These are phyloP conservation scores for Nebria salina DNA, from an alignment of 2,888 invertebrate genomes.

Conservation along the genomic window DNA sequence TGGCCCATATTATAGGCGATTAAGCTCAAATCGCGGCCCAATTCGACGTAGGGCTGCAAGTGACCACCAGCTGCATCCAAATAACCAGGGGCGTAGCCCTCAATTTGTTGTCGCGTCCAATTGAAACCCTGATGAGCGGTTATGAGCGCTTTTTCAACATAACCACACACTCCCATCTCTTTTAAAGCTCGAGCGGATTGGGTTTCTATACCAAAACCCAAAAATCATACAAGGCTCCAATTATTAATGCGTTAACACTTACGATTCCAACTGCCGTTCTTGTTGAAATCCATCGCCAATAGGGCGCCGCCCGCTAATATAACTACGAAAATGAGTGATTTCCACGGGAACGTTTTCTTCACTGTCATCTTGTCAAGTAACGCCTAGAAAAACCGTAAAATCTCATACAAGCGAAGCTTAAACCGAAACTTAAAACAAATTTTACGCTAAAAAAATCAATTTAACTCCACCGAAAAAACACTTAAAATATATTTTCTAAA, in stretches of 20 bases:
- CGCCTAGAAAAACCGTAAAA: constrained; percentile 57
- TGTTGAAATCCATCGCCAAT: constrained; percentile 73
- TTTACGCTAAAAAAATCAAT: constrained; percentile 7
- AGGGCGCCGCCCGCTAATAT: constrained; percentile 69
- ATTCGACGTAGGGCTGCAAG: constrained; percentile 70
- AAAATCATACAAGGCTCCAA: neutral
- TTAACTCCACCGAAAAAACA: neutral
- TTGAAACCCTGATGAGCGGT: constrained; percentile 69
- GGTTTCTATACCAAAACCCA: constrained; percentile 63
- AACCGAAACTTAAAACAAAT: neutral
- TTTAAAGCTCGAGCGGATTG: constrained; percentile 72
- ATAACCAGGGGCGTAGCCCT: constrained; percentile 75
- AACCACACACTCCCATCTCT: constrained; percentile 72
- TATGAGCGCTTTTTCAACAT: constrained; percentile 72
- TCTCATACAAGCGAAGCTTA: neutral
- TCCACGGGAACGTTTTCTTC: constrained; percentile 72
- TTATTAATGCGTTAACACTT: constrained; percentile 55
- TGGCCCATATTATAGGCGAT: constrained; percentile 60
- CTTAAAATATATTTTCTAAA: neutral
- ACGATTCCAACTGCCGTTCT: constrained; percentile 76
- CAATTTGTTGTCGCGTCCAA: constrained; percentile 73
- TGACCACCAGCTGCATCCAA: constrained; percentile 67
- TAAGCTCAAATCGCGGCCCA: constrained; percentile 69
- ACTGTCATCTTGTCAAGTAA: constrained; percentile 63
- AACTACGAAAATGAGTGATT: constrained; percentile 71